These are phyloP conservation scores for Upupa epops DNA, from an alignment of 2,113 vertebrate genomes.

Conservation along the genomic window DNA sequence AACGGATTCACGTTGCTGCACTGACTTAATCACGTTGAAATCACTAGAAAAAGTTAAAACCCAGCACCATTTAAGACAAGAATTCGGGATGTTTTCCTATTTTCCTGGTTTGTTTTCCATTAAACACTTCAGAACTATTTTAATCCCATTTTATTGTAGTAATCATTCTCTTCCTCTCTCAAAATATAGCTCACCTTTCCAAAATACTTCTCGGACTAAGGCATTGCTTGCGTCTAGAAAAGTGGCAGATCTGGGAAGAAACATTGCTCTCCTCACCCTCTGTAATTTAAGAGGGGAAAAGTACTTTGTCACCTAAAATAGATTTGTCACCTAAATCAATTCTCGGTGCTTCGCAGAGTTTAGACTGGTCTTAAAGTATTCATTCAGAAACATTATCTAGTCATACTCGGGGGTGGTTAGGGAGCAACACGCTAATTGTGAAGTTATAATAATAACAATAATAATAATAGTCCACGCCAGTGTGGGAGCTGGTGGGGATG, in stretches of 20 bases:
- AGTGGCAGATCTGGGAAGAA: background rate
- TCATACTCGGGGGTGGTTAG: background rate
- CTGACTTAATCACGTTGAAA: background rate
- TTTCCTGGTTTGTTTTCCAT: background rate
- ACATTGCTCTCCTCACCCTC: background rate
- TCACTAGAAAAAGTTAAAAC: background rate
- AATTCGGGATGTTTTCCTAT: background rate
- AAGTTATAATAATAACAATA: conserved; percentile 4
- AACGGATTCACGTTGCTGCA: background rate
- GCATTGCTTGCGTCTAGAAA: background rate
- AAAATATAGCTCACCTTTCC: background rate
- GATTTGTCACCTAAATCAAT: background rate
- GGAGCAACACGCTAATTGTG: conserved; percentile 23
- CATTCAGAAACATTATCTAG: background rate
- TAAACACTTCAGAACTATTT: background rate
- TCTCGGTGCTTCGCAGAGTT: background rate
- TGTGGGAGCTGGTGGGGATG: conserved; percentile 31
- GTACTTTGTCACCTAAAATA: background rate
- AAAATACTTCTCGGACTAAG: background rate
- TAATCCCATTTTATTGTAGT: background rate
- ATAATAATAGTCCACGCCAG: background rate
- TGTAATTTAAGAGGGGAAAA: background rate
- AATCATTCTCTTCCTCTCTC: background rate
- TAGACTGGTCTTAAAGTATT: background rate
- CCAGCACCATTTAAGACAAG: background rate